phyloP scores from a whole-genome alignment of 2,113 vertebrate species.

The Pyrgilauda ruficollis region DNA sequence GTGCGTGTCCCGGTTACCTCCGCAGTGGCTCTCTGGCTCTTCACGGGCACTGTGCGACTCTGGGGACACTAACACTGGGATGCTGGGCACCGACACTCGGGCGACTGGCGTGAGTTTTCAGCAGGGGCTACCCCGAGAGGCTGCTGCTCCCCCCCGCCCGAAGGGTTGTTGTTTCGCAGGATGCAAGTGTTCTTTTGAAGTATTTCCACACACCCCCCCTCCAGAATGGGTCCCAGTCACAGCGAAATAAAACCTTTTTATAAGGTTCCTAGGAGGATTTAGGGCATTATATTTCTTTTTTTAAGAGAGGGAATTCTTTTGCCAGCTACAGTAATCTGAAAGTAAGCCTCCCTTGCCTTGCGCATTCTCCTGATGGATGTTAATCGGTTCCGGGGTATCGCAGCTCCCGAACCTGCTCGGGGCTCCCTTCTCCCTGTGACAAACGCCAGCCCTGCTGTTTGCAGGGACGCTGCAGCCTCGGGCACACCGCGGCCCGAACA shows the following conservation, averaged over 20 bases:
- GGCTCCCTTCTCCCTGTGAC: not conserved
- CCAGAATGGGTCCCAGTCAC: not conserved
- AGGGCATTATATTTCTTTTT: not conserved
- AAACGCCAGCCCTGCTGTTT: not conserved
- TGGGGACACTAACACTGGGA: not conserved
- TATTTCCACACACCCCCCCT: not conserved
- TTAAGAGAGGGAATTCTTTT: not conserved
- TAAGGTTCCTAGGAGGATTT: not conserved
- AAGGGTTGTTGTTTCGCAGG: not conserved
- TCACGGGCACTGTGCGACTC: not conserved
- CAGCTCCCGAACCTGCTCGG: not conserved
- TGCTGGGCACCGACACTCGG: rapidly evolving
- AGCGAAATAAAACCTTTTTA: not conserved
- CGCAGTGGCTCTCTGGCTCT: not conserved
- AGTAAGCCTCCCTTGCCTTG: not conserved
- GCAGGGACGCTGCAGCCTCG: not conserved
- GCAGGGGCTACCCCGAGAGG: not conserved
- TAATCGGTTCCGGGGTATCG: not conserved
- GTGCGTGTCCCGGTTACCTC: not conserved
- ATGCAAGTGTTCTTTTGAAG: not conserved
- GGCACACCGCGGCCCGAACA: not conserved
- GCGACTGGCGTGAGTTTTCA: not conserved
- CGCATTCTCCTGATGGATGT: not conserved
- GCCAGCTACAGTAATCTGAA: not conserved
- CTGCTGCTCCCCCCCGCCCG: not conserved